A percentile compares a stretch with the other conserved stretches of the same genome.
phyloP scores from a whole-genome alignment of 2,888 invertebrate species.

The Epiblema foenella region DNA sequence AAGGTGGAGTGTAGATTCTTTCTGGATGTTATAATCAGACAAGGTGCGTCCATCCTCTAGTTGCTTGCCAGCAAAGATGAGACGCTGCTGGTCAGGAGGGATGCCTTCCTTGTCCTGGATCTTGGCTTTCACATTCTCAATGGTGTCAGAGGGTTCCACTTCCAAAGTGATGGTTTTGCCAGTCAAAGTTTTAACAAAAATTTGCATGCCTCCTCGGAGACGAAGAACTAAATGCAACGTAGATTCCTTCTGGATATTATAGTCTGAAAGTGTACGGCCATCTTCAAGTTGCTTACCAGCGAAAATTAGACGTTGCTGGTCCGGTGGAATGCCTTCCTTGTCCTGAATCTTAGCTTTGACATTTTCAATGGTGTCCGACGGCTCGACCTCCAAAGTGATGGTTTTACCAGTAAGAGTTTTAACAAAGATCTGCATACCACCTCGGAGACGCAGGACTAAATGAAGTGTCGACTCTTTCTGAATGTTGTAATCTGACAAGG shows the following conservation, averaged over 20 bases:
- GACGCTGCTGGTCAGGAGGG: constrained; percentile 48
- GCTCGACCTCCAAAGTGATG: constrained; percentile 66
- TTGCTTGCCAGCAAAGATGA: constrained; percentile 49
- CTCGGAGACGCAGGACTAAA: constrained; percentile 65
- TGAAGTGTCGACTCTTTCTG: constrained; percentile 69
- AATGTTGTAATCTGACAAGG: constrained; percentile 69
- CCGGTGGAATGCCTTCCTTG: constrained; percentile 71
- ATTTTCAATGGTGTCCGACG: constrained; percentile 74
- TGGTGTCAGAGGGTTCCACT: constrained; percentile 60
- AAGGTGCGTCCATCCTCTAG: constrained; percentile 48
- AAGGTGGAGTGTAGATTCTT: constrained; percentile 48
- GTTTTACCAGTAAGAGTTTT: constrained; percentile 70
- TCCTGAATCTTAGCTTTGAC: constrained; percentile 75
- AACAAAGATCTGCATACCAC: constrained; percentile 72
- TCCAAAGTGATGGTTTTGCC: constrained; percentile 70
- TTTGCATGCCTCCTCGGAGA: constrained; percentile 73
- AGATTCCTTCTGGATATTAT: constrained; percentile 70
- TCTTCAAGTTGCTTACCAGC: constrained; percentile 70
- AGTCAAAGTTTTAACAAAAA: constrained; percentile 69
- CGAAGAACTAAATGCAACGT: constrained; percentile 66
- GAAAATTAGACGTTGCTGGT: constrained; percentile 70
- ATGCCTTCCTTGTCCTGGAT: constrained; percentile 49
- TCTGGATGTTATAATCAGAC: constrained; percentile 49
- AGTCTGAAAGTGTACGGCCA: constrained; percentile 67
- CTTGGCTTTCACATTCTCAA: constrained; percentile 49